Base-by-base conservation (phyloP, 2,113 vertebrate genomes). In the Tretioscincus oriximinensis region DNA sequence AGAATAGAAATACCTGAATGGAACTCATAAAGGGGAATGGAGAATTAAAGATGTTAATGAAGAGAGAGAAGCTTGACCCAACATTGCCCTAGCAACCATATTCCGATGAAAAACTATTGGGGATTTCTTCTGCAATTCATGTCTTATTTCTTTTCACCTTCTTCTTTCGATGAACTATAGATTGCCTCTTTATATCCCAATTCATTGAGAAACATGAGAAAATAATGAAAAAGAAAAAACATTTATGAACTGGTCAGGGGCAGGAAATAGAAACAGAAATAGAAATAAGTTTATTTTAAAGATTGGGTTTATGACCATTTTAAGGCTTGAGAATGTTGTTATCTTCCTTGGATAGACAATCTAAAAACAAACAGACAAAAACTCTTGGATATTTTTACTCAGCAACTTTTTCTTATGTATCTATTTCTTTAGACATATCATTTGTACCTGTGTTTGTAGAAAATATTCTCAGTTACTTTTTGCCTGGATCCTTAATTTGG, bases 241-340 rank as follows among this genome's bases (percentile, higher is more conserved):
- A 3, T 0, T 87, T 20, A 31, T 74, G 9, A 85, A 49, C 20
- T 81, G 77, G 77, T 79, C 74, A 84, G 79, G 29, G 79, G 26
- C 49, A 80, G 68, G 29, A 79, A 31, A 72, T 84, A 31, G 26
- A 69, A 90, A 79, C 16, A 84, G n/a, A 76, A 90, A 79, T 20
- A 84, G n/a, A 76, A 81, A 67, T 73, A 7, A 85, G 41, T 11
- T 79, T 0, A 66, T 84, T 61, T 79, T 8, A 63, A 83, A 2
- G 7, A 76, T 66, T 12, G 9, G 14, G 64, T 8, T 78, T 73
- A 47, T 47, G 5, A 22, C 73, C 10, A 28, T 77, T 4, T 81
- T 61, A 49, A 61, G 54, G 12, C 11, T 70, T 80, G 26, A 35
- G 45, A 26, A 24, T 71, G 31, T 76, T 76, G 28, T 63, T 72